Percentiles rank a stretch among this genome's conserved stretches.
phyloP scores from a whole-genome alignment of 1,140 invertebrate species.

The Calliphora vicina region DNA sequence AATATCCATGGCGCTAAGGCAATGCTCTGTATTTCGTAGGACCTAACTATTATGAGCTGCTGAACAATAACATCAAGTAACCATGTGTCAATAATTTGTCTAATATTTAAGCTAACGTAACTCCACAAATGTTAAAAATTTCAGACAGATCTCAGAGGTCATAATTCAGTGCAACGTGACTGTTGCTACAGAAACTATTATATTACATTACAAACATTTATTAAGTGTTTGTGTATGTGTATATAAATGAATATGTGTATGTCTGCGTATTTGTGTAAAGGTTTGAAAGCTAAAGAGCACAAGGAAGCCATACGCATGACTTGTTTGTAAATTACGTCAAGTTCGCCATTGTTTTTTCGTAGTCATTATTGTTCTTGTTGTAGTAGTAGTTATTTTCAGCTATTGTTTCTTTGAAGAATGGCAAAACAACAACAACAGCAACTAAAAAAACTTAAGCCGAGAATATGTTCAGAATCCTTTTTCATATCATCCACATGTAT shows the following conservation, averaged over 20 bases:
- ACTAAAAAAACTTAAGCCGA: neutral
- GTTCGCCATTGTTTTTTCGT: slow-evolving; percentile 21
- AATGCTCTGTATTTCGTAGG: too few relatives aligned
- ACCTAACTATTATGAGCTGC: too few relatives aligned
- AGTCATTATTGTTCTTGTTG: neutral
- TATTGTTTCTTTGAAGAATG: neutral
- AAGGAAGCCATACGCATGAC: slow-evolving; percentile 27
- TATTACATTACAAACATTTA: neutral
- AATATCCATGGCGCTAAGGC: too few relatives aligned
- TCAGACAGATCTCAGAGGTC: too few relatives aligned
- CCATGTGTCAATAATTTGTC: too few relatives aligned
- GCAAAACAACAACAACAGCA: too few relatives aligned
- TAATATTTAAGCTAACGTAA: too few relatives aligned
- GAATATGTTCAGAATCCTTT: neutral
- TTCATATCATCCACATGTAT: neutral
- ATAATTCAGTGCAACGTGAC: too few relatives aligned
- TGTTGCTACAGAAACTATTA: neutral
- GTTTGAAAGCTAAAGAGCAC: neutral
- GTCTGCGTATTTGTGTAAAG: neutral
- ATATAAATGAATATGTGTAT: neutral
- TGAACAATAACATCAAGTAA: too few relatives aligned
- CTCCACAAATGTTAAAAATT: too few relatives aligned
- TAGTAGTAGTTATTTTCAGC: neutral
- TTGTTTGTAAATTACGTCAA: slow-evolving; percentile 28
- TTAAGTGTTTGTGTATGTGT: neutral